Evolutionary conservation across 2,888 invertebrate genomes (phyloP).

Genomic region (Salpingus planirostris): DNA sequence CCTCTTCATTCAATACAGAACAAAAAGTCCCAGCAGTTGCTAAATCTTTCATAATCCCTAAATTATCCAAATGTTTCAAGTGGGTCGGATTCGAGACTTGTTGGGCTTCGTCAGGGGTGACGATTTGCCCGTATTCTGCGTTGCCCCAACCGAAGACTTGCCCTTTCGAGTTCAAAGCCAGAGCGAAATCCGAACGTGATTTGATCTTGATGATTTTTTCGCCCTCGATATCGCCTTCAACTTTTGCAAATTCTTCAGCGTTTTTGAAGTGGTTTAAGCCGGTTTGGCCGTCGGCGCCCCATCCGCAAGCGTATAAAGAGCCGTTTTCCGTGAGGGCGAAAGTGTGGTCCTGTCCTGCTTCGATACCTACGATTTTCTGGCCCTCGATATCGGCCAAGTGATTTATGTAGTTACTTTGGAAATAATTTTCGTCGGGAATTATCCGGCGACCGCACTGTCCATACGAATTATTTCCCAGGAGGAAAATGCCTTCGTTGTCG

Average conservation of each 20-base stretch:
- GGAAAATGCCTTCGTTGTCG: constrained; percentile 71
- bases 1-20: constrained; percentile 68
- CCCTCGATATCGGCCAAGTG: constrained; percentile 55
- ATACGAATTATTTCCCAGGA: constrained; percentile 82
- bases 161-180: constrained; percentile 83
- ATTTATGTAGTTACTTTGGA: constrained; percentile 56
- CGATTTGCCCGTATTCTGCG: constrained; percentile 83
- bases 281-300: constrained; percentile 94
- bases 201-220: constrained; percentile 76
- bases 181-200: constrained; percentile 74
- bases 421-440: constrained; percentile 66
- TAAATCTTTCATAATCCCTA: constrained; percentile 71
- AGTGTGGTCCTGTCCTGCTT: constrained; percentile 90
- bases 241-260: constrained; percentile 48
- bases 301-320: constrained; percentile 79
- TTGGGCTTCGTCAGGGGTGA: constrained; percentile 46
- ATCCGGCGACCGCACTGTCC: constrained; percentile 88
- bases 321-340: constrained; percentile 72
- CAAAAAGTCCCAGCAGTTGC: constrained; percentile 85
- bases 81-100: constrained; percentile 67
- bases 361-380: constrained; percentile 54
- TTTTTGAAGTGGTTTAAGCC: constrained; percentile 64
- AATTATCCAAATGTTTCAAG: constrained; percentile 51
- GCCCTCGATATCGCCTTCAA: constrained; percentile 72
- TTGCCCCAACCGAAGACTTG: constrained; percentile 97